phyloP scores from a whole-genome alignment of 2,888 invertebrate genomes.

The Pheosia tremula region DNA sequence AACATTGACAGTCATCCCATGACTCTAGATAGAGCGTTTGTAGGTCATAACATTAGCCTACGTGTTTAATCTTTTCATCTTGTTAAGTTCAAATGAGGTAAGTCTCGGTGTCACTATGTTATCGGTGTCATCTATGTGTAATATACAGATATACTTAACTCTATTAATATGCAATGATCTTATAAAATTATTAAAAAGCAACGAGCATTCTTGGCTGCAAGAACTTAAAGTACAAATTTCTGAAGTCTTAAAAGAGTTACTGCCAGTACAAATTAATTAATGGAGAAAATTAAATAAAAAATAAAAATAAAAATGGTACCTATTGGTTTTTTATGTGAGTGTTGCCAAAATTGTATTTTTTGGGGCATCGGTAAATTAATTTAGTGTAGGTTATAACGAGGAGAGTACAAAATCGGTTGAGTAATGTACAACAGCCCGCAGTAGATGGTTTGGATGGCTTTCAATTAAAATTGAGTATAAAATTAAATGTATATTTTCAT shows the following conservation, averaged over 20 bases:
- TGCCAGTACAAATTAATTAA: constrained; percentile 83
- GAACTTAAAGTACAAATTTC: constrained; percentile 82
- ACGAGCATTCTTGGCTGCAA: constrained; percentile 73
- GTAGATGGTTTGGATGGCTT: constrained; percentile 28
- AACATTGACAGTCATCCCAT: constrained; percentile 51
- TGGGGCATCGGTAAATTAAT: constrained; percentile 70
- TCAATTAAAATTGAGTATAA: constrained; percentile 29
- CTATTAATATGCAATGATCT: constrained; percentile 44
- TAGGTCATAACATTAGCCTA: constrained; percentile 47
- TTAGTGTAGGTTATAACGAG: constrained; percentile 71
- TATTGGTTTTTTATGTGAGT: constrained; percentile 74
- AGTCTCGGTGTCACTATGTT: constrained; percentile 73
- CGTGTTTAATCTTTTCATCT: constrained; percentile 36
- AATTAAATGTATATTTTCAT: constrained; percentile 38
- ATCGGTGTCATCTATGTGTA: constrained; percentile 74
- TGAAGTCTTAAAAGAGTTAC: constrained; percentile 75
- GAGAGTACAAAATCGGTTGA: constrained; percentile 65
- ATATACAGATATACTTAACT: constrained; percentile 54
- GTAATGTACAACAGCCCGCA: constrained; percentile 59
- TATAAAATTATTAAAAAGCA: constrained; percentile 54
- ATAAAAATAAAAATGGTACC: constrained; percentile 38
- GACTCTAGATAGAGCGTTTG: constrained; percentile 66
- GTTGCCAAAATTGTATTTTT: constrained; percentile 82
- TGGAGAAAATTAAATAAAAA: constrained; percentile 35
- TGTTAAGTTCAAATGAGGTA: constrained; percentile 64